Evolutionary conservation across 2,113 vertebrate genomes (phyloP).

Genomic region (Elachura formosa): DNA sequence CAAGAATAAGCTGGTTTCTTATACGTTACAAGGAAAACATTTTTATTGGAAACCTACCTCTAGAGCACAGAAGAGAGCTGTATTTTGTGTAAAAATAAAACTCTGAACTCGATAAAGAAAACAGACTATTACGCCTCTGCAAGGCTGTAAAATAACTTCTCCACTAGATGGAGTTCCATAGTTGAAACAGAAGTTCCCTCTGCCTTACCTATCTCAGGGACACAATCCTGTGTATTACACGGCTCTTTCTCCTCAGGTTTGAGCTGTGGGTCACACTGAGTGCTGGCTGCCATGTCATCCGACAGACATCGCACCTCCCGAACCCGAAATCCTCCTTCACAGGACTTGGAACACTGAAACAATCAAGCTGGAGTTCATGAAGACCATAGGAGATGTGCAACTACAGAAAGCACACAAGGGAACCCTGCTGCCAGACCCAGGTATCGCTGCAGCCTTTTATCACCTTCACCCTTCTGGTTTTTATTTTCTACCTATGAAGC

Average conservation of each 20-base stretch:
- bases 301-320: conserved; percentile 91
- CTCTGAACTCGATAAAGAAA: neutral
- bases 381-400: neutral
- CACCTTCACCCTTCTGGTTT: neutral
- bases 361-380: neutral
- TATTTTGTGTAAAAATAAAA: neutral
- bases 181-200: neutral
- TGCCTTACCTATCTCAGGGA: conserved; percentile 84
- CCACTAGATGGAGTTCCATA: conserved; percentile 48
- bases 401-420: neutral
- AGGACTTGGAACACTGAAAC: conserved; percentile 91
- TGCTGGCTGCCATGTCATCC: conserved; percentile 80
- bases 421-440: neutral
- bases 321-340: conserved; percentile 88
- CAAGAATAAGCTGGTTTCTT: neutral
- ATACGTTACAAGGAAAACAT: neutral
- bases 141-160: neutral
- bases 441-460: neutral
- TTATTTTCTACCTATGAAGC: neutral
- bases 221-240: conserved; percentile 85
- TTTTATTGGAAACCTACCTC: neutral
- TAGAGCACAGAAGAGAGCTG: neutral
- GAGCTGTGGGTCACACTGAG: conserved; percentile 77
- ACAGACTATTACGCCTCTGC: neutral
- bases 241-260: conserved; percentile 81